Evolutionary conservation across 2,113 vertebrate species (phyloP).

Genomic region (Salminus brasiliensis): DNA sequence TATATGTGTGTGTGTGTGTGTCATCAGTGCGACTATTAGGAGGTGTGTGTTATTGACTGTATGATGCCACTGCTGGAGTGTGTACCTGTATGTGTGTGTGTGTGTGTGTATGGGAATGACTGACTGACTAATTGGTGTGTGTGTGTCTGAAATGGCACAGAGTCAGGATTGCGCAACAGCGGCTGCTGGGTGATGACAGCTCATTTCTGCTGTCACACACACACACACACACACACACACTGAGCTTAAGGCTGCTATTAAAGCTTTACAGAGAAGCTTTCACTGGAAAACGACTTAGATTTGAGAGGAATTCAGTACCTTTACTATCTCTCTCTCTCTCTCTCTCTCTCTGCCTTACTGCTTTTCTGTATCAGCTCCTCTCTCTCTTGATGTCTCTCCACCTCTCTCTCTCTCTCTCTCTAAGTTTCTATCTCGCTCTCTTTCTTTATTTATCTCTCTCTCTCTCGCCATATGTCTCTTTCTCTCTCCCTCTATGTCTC

Average conservation of each 20-base stretch:
- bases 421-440: too few relatives aligned
- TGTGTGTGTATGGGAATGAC: background rate
- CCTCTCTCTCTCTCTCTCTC: too few relatives aligned
- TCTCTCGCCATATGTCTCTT: too few relatives aligned
- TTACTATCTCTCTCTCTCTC: background rate
- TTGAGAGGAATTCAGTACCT: background rate
- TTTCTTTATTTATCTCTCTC: background rate
- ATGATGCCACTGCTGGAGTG: background rate
- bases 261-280: background rate
- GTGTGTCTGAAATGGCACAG: background rate
- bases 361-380: conserved; percentile 24
- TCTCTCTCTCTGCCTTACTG: background rate
- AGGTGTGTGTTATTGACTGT: conserved; percentile 18
- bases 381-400: conserved; percentile 11
- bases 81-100: background rate
- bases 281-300: background rate
- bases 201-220: conserved; percentile 13
- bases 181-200: conserved; percentile 17
- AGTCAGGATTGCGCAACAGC: conserved; percentile 15
- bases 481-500: conserved; percentile 33
- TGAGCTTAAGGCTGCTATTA: conserved; percentile 43
- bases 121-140: conserved; percentile 4
- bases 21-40: conserved; percentile 20
- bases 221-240: conserved; percentile 22
- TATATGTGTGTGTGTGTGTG: too few relatives aligned